Evolutionary conservation across 2,113 vertebrate genomes (phyloP).

Genomic region (Trachemys scripta): DNA sequence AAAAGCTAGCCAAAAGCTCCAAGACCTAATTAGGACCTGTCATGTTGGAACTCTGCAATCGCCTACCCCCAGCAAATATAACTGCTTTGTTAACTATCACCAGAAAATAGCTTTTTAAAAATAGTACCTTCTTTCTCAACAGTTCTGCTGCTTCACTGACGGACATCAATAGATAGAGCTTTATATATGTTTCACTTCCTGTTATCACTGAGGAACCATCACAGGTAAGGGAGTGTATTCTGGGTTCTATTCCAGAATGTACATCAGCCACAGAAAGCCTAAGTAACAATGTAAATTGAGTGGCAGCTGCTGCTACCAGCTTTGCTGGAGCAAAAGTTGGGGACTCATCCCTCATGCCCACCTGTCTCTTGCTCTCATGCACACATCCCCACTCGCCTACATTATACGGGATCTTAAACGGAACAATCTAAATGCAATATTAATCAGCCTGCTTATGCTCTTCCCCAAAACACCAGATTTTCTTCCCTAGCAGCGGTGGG

Average conservation of each 20-base stretch:
- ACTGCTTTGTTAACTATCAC: background rate
- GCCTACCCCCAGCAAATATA: background rate
- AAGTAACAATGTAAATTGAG: conserved; percentile 4
- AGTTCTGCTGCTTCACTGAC: conserved; percentile 24
- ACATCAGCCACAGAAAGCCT: conserved; percentile 61
- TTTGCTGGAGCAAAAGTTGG: no score
- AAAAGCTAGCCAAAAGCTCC: background rate
- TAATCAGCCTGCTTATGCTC: background rate
- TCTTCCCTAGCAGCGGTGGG: background rate
- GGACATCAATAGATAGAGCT: conserved; percentile 25
- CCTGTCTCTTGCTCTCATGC: background rate
- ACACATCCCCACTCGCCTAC: background rate
- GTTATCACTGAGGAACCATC: background rate
- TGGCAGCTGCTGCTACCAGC: background rate
- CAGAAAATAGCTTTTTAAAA: background rate
- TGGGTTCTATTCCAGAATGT: conserved; percentile 59
- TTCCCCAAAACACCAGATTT: background rate
- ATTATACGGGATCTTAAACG: background rate
- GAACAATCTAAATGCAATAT: background rate
- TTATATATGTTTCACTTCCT: conserved; percentile 33
- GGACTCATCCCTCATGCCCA: background rate
- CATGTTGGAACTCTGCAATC: background rate
- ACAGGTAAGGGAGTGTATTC: background rate
- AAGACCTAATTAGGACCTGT: background rate
- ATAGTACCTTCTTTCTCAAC: conserved; percentile 8